Conservation (phyloP, 2,113 vertebrate genomes). For the Boleophthalmus pectinirostris region DNA sequence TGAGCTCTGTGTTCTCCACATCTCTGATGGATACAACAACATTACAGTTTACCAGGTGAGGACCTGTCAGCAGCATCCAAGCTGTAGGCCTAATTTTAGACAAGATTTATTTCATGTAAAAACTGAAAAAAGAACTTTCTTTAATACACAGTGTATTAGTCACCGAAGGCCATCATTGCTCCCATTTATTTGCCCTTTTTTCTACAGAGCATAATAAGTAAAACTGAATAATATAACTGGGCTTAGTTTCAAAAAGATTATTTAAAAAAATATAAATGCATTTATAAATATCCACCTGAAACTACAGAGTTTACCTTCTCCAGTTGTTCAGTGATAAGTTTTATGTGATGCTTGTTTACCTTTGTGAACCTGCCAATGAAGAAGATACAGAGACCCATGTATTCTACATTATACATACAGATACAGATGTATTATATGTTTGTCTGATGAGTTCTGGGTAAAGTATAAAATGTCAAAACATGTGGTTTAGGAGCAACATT, state of each 20-base stretch:
- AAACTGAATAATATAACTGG: neutral
- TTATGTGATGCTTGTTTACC: too few species aligned
- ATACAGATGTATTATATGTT: too few species aligned
- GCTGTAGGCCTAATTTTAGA: slow-evolving; percentile 3
- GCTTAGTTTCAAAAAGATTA: neutral
- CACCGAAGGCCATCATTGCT: neutral
- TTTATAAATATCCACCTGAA: neutral
- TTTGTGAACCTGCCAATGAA: neutral
- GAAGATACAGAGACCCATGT: too few species aligned
- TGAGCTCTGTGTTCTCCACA: slow-evolving; percentile 23
- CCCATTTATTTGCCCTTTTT: neutral
- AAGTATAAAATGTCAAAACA: too few species aligned
- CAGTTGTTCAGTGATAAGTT: too few species aligned
- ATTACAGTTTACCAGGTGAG: slow-evolving; percentile 10
- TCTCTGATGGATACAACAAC: slow-evolving; percentile 13
- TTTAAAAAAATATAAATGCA: neutral
- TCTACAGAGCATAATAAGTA: neutral
- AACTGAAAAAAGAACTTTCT: too few species aligned
- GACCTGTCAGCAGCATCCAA: neutral
- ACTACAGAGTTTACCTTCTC: too few species aligned
- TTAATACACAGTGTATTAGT: neutral
- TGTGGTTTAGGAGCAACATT: neutral
- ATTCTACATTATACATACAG: too few species aligned
- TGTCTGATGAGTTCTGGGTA: too few species aligned
- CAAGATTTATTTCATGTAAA: neutral